Evolutionary conservation across 2,888 invertebrate genomes (phyloP), one percentile per base, ranked within the genome.

Genomic region (Ecliptopera silaceata): DNA sequence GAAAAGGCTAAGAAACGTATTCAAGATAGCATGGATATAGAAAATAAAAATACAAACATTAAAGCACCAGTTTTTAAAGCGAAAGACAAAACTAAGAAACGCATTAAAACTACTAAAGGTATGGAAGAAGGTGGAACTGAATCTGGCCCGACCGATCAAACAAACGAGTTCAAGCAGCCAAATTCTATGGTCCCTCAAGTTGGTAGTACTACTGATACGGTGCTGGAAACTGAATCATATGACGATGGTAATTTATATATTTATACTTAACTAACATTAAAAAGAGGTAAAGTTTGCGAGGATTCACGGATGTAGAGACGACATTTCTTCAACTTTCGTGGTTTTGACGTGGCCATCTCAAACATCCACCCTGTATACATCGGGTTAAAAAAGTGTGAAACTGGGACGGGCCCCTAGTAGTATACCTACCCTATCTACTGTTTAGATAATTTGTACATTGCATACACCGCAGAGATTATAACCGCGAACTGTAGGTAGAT

Each of bases 171-270:
- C 8, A 58, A 64, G 39, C 47, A 56, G 13, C 56, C 59, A 10
- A 52, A 56, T 68, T 86, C 84, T 4, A 64, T 84, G 74, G 61
- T 66, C 3, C 82, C 74, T 17, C 79, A 83, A 73, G 66, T 79
- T 17, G 81, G 80, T 20, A 80, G 77, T 57, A 77, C 69, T 12
- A 62, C 48, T 32, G 67, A 64, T 8, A 65, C 71, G 3, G 55
- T 64, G 3, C 65, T 65, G 20, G 53, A 65, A 22, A 67, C 68
- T 12, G 56, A 69, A 38, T 64, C 65, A n/a, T 64, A 71, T 36
- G 81, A 80, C 52, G 71, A 79, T 61, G 74, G 75, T 74, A 64
- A 26, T 26, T 26, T 26, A 8, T 26, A 26, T 26, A 2, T 0
- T 26, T n/a, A n/a, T n/a, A n/a, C n/a, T n/a, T n/a, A n/a, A n/a